phyloP scores from a whole-genome alignment of 1,140 invertebrate genomes.

The Cydia pomonella region DNA sequence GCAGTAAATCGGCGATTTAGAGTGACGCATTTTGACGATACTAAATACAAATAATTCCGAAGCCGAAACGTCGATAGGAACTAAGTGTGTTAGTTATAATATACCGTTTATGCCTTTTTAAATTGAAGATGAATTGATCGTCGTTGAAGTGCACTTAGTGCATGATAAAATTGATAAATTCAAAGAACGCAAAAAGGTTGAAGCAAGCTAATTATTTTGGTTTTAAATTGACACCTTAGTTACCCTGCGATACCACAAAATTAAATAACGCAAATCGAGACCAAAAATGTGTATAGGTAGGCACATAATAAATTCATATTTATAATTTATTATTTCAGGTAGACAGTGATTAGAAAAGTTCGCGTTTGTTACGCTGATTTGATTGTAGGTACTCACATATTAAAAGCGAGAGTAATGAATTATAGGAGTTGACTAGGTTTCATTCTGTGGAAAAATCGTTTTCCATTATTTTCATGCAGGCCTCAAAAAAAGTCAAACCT shows the following conservation, averaged over 20 bases:
- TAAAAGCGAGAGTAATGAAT: too few species aligned
- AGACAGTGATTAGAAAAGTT: too few species aligned
- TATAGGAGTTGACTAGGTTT: too few species aligned
- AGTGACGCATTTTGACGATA: conserved; percentile 40
- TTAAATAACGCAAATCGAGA: not conserved
- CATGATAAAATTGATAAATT: conserved; percentile 11
- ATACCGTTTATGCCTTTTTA: not conserved
- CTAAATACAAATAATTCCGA: conserved; percentile 21
- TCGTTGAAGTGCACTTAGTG: conserved; percentile 19
- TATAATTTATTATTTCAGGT: too few species aligned
- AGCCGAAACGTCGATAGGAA: not conserved
- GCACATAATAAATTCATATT: too few species aligned
- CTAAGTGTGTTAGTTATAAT: not conserved
- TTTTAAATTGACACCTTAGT: conserved; percentile 2
- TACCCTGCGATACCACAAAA: not conserved
- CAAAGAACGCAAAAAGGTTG: not conserved
- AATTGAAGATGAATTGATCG: not conserved
- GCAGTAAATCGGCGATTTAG: conserved; percentile 53
- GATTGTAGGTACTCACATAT: too few species aligned
- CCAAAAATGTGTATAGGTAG: not conserved
- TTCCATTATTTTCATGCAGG: too few species aligned
- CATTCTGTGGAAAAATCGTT: too few species aligned
- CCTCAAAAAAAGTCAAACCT: too few species aligned
- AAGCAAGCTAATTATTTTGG: conserved; percentile 5
- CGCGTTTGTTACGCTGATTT: too few species aligned